These are phyloP conservation scores for Tetheella fluctuosa DNA, from an alignment of 2,888 invertebrate species.

Conservation along the genomic window DNA sequence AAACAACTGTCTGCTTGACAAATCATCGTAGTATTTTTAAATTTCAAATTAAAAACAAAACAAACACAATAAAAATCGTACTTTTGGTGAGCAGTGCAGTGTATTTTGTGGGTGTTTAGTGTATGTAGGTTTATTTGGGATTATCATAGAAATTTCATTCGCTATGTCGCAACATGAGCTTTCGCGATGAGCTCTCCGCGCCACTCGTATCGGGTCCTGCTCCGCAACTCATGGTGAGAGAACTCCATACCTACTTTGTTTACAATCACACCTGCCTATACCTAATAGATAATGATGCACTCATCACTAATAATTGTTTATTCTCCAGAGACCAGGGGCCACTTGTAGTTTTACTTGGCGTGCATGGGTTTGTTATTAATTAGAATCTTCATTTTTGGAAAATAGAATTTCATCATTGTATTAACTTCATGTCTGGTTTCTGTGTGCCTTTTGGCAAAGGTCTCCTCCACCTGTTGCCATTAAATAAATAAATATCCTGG, in stretches of 20 bases:
- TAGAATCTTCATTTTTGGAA: no score
- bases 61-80: background rate
- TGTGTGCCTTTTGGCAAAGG: no score
- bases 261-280: no score
- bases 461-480: no score
- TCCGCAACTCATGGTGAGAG: conserved; percentile 76
- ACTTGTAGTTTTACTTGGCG: no score
- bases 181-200: conserved; percentile 69
- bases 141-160: conserved; percentile 40
- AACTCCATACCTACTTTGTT: background rate
- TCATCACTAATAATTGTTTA: no score
- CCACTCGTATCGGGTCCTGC: conserved; percentile 55
- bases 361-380: background rate
- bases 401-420: no score
- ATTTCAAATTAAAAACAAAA: background rate
- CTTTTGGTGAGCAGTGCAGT: conserved; percentile 1
- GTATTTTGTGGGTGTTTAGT: background rate
- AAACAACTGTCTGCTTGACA: background rate
- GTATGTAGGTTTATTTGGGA: conserved; percentile 32
- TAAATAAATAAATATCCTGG: no score
- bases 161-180: conserved; percentile 76
- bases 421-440: no score
- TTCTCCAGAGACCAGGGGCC: no score
- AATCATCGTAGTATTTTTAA: background rate
- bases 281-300: background rate